Percentiles rank a stretch among this genome's conserved stretches.
Evolutionary conservation across 53 echinoderm and acorn worm species (phyloP).

Genomic region (Arbacia lixula): DNA sequence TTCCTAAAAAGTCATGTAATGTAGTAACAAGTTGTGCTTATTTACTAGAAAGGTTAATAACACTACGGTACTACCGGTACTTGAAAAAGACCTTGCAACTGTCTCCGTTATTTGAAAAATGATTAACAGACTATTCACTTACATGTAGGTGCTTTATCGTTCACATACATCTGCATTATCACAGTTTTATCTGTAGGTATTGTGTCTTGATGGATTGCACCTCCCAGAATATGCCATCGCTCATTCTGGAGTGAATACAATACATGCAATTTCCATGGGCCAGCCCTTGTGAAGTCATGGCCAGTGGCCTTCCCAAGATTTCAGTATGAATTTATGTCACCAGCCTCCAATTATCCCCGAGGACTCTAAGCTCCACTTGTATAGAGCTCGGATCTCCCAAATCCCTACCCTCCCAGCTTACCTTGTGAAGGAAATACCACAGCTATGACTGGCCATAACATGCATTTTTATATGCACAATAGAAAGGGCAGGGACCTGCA

Average conservation of each 20-base stretch:
- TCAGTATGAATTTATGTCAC: background rate
- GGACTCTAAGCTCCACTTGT: background rate
- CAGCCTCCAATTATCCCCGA: background rate
- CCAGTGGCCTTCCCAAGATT: background rate
- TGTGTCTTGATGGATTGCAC: background rate
- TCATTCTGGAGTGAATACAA: background rate
- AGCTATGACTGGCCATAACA: constrained; percentile 36
- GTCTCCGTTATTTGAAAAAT: too few species aligned
- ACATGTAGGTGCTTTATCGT: too few species aligned
- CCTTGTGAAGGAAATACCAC: constrained; percentile 15
- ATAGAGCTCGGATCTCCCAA: background rate
- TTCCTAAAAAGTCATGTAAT: too few species aligned
- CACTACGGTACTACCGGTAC: too few species aligned
- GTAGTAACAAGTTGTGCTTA: too few species aligned
- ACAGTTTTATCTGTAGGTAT: background rate
- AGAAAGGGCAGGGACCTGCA: background rate
- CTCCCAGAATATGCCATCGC: too few species aligned
- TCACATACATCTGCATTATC: too few species aligned
- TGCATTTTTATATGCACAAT: background rate
- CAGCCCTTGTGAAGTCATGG: background rate
- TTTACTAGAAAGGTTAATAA: too few species aligned
- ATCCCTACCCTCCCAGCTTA: constrained; percentile 7
- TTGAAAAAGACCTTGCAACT: too few species aligned
- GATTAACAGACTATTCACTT: too few species aligned
- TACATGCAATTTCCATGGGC: background rate